Evolutionary conservation across 2,113 vertebrate genomes (phyloP).

Genomic region (Solea solea): DNA sequence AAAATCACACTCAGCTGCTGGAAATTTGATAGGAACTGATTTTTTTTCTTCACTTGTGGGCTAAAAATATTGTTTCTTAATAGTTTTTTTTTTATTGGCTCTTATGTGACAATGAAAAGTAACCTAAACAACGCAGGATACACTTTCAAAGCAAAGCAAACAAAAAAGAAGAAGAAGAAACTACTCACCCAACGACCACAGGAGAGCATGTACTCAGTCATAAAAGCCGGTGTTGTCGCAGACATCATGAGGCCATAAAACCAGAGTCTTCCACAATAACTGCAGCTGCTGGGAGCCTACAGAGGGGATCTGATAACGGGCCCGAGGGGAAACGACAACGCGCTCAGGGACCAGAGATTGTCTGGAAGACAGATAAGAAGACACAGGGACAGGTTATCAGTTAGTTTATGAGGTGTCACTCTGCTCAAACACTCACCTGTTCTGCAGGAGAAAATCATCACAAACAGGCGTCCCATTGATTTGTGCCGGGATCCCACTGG

Average conservation of each 20-base stretch:
- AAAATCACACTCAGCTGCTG: too few relatives aligned
- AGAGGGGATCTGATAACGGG: conserved; percentile 75
- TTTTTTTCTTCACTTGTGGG: too few relatives aligned
- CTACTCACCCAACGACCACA: conserved; percentile 13
- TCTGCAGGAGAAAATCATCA: conserved; percentile 36
- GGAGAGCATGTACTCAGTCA: conserved; percentile 43
- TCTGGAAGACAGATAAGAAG: conserved; percentile 78
- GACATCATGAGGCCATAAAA: conserved; percentile 63
- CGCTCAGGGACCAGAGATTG: conserved; percentile 74
- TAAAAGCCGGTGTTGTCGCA: conserved; percentile 64
- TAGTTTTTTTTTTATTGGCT: too few relatives aligned
- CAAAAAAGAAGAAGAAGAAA: conserved; percentile 19
- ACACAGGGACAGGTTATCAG: conserved; percentile 75
- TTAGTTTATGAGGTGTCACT: conserved; percentile 76
- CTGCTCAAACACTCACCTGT: conserved; percentile 71
- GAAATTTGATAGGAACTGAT: too few relatives aligned
- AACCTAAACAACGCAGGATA: background rate
- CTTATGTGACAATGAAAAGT: background rate
- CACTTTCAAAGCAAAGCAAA: conserved; percentile 6
- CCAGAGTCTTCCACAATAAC: conserved; percentile 60
- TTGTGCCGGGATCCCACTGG: conserved; percentile 23
- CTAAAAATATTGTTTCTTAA: too few relatives aligned
- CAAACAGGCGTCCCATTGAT: conserved; percentile 28
- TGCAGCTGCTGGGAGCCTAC: conserved; percentile 58
- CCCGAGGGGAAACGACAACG: conserved; percentile 72